A percentile compares a stretch with the other conserved stretches of the same genome.
Evolutionary conservation across 1,140 invertebrate species (phyloP).

Genomic region (Littorina saxatilis): DNA sequence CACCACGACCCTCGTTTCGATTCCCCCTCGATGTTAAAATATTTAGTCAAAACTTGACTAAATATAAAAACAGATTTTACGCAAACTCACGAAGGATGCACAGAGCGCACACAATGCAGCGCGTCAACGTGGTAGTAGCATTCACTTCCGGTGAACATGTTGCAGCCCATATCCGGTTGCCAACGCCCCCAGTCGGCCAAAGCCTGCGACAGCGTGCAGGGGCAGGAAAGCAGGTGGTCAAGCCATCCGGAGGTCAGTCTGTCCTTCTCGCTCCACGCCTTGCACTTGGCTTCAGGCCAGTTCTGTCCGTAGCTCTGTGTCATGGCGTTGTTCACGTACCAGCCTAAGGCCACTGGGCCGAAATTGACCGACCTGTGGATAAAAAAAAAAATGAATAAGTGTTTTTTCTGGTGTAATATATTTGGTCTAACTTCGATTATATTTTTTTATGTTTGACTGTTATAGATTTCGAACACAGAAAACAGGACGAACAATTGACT

Average conservation of each 20-base stretch:
- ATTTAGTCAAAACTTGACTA: no score
- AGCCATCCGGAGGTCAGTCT: slow-evolving; percentile 60
- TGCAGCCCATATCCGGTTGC: slow-evolving; percentile 91
- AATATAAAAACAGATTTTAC: no score
- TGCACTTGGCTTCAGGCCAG: slow-evolving; percentile 61
- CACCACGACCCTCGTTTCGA: no score
- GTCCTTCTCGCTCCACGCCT: slow-evolving; percentile 56
- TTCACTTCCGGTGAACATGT: slow-evolving; percentile 85
- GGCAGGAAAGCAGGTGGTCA: slow-evolving; percentile 83
- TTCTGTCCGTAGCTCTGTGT: slow-evolving; percentile 43
- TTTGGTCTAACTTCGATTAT: no score
- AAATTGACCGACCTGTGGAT: slow-evolving; percentile 40
- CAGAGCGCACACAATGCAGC: slow-evolving; percentile 93
- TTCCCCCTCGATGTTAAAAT: no score
- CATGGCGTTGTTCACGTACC: slow-evolving; percentile 61
- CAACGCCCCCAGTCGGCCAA: slow-evolving; percentile 93
- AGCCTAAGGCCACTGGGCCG: slow-evolving; percentile 61
- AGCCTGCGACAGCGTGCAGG: slow-evolving; percentile 94
- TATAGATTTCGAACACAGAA: no score
- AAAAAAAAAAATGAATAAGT: neutral
- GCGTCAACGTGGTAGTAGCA: slow-evolving; percentile 93
- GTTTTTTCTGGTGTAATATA: no score
- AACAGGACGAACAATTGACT: no score
- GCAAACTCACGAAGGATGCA: slow-evolving; percentile 89
- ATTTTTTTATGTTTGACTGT: no score